Evolutionary conservation across 2,797 vertebrate species (phyloP), one percentile per base, ranked within the genome.

Genomic region (Eupleurogrammus muticus): DNA sequence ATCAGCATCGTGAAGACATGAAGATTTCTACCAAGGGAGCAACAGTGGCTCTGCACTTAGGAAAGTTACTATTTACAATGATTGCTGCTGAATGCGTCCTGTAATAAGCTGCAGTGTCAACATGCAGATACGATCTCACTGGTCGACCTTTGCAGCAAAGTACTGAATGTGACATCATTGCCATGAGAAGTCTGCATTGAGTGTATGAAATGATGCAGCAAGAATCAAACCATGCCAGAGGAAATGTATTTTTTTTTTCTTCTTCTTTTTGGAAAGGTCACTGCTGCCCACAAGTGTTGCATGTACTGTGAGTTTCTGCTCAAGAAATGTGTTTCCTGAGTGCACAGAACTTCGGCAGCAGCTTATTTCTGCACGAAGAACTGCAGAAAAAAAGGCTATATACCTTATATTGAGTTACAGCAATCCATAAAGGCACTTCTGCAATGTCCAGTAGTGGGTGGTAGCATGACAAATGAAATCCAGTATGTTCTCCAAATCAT

Each of bases 221-320:
- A 34, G 24, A 12, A 59, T 42, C 19, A 32, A 19, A 66, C 21
- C 40, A 21, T 35, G 51, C 67, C 19, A 21, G 57, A 13, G 16
- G 51, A 16, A 28, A 8, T 20, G 19, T 3, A 9, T 46, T 44
- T 62, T 36, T 6, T 32, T 44, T n/a, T 21, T 28, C 6, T 28
- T n/a, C n/a, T 46, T 44, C 57, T 36, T 6, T 32, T 44, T n/a
- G n/a, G 53, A 76, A 66, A 72, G 63, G 57, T 77, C 63, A 66
- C 47, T 7, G 35, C 34, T 48, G 50, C 34, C 67, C 50, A 54
- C 40, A 28, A 40, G 20, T 36, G 28, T 14, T 36, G 28, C 10
- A 46, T 35, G 10, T 10, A 17, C 16, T 28, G 49, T 38, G 44
- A 20, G 44, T 8, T 19, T 47, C 19, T 9, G 9, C n/a, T n/a